Evolutionary conservation across 2,113 vertebrate species (phyloP).

Genomic region (Atlantisia rogersi): DNA sequence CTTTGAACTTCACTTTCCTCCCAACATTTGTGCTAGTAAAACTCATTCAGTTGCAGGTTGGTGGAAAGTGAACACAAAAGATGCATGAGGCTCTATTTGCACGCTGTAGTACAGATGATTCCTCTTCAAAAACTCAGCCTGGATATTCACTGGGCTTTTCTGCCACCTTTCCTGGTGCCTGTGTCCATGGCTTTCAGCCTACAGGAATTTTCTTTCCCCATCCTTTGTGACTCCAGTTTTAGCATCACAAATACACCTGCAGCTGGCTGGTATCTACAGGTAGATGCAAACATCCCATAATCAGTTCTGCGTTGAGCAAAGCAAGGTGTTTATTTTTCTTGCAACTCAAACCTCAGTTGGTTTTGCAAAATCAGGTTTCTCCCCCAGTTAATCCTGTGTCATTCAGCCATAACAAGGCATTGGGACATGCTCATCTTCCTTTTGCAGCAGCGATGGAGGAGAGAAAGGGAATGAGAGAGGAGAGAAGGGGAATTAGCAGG

Average conservation of each 20-base stretch:
- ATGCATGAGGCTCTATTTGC: background rate
- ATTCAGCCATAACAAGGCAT: background rate
- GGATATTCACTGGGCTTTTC: background rate
- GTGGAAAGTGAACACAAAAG: constrained; percentile 42
- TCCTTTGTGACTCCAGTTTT: background rate
- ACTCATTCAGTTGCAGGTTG: constrained; percentile 46
- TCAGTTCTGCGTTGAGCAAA: background rate
- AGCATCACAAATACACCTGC: background rate
- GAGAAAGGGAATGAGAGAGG: background rate
- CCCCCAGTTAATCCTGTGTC: background rate
- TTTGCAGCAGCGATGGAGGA: background rate
- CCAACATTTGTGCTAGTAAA: constrained; percentile 52
- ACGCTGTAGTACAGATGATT: background rate
- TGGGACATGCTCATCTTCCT: background rate
- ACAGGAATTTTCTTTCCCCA: background rate
- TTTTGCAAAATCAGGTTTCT: constrained; percentile 34
- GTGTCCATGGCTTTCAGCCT: background rate
- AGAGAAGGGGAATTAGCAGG: background rate
- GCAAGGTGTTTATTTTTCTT: background rate
- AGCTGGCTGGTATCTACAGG: background rate
- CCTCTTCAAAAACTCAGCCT: background rate
- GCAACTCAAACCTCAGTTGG: background rate
- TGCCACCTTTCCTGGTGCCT: background rate
- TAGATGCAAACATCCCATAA: background rate
- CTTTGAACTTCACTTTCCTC: constrained; percentile 70